Conservation (phyloP, 2,888 invertebrate genomes). For the Dione vanillae region DNA sequence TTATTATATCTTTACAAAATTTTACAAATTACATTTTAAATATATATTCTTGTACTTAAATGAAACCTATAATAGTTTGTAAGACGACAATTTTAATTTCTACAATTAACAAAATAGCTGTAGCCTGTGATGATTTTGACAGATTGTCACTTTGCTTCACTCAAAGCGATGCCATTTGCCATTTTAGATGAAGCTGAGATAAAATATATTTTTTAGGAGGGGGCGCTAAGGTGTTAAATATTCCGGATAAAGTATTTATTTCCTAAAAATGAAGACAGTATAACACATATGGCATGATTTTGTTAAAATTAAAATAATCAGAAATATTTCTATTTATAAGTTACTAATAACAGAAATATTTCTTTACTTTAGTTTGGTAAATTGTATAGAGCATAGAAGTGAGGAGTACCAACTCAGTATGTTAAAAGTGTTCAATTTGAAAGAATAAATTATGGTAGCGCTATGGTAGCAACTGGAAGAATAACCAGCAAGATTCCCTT, state of each 20-base stretch:
- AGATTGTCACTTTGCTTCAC: slow-evolving; percentile 64
- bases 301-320: slow-evolving; percentile 6
- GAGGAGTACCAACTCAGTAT: no score
- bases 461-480: no score
- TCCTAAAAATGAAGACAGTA: not conserved
- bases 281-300: not conserved
- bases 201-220: slow-evolving; percentile 5
- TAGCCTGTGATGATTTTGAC: slow-evolving; percentile 60
- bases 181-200: slow-evolving; percentile 47
- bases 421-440: no score
- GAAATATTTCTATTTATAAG: no score
- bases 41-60: not conserved
- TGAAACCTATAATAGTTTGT: slow-evolving; percentile 1
- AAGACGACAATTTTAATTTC: slow-evolving; percentile 23
- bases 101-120: slow-evolving; percentile 31
- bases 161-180: slow-evolving; percentile 65
- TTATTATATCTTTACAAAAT: not conserved
- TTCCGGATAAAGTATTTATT: not conserved
- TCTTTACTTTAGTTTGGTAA: no score
- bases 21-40: slow-evolving; percentile 18
- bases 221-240: slow-evolving; percentile 1
- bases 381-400: no score
- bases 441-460: no score
- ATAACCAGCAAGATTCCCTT: no score
- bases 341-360: no score